Evolutionary conservation across 2,113 vertebrate genomes (phyloP).

Genomic region (Porphyrio hochstetteri): DNA sequence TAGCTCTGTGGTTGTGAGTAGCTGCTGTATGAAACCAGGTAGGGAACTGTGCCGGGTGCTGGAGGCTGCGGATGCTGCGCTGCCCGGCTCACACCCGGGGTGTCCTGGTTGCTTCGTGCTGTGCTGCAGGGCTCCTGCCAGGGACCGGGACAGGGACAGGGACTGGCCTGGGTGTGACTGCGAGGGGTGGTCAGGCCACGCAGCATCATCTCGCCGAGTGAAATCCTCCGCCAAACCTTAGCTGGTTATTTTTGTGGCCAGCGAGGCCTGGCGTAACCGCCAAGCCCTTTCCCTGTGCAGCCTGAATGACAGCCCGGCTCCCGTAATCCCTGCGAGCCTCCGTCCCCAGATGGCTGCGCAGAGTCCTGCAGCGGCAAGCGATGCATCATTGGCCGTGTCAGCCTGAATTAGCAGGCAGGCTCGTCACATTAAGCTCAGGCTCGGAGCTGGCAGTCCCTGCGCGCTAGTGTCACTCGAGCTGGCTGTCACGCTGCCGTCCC

Average conservation of each 20-base stretch:
- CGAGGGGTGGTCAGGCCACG: rapidly evolving
- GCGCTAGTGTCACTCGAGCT: constrained; percentile 54
- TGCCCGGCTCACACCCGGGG: rapidly evolving
- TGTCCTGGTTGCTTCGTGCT: rapidly evolving
- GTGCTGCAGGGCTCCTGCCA: not conserved
- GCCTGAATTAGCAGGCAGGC: constrained; percentile 63
- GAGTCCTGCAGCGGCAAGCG: not conserved
- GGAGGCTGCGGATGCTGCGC: rapidly evolving
- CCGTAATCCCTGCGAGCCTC: not conserved
- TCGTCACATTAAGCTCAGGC: constrained; percentile 52
- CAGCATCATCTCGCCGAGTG: rapidly evolving
- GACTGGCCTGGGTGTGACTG: rapidly evolving
- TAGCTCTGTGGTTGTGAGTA: not conserved
- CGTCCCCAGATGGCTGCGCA: constrained; percentile 14
- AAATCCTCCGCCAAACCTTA: not conserved
- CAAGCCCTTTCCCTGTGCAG: not conserved
- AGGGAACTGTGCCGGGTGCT: not conserved
- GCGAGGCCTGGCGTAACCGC: not conserved
- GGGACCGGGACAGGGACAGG: not conserved
- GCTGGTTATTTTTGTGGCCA: not conserved
- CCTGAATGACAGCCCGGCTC: not conserved
- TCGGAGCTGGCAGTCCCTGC: constrained; percentile 51
- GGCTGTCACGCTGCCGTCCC: constrained; percentile 1
- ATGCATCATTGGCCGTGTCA: constrained; percentile 66
- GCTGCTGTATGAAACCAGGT: rapidly evolving